A percentile compares a stretch with the other conserved stretches of the same genome.
phyloP scores from a whole-genome alignment of 2,113 vertebrate species.

The Macquaria australasica region DNA sequence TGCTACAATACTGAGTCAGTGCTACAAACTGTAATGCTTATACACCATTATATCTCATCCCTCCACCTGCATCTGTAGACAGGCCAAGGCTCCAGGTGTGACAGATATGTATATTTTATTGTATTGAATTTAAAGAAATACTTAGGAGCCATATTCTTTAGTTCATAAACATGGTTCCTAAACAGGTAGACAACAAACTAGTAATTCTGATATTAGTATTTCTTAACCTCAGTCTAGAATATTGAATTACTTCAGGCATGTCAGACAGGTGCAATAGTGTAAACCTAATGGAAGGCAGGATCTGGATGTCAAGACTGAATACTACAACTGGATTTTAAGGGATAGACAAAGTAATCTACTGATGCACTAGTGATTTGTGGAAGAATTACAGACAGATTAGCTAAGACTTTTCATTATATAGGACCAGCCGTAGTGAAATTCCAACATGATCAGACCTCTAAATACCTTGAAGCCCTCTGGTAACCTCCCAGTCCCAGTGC shows the following conservation, averaged over 20 bases:
- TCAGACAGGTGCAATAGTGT: constrained; percentile 21
- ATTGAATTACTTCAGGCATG: neutral
- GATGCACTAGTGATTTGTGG: constrained; percentile 41
- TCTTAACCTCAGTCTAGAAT: neutral
- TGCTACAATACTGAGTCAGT: neutral
- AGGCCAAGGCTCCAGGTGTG: neutral
- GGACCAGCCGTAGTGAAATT: constrained; percentile 34
- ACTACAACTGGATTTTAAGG: constrained; percentile 33
- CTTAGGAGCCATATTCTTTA: neutral
- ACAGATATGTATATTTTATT: neutral
- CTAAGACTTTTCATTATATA: constrained; percentile 35
- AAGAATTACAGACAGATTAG: constrained; percentile 59
- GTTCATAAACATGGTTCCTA: neutral
- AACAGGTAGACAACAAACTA: neutral
- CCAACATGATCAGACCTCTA: constrained; percentile 41
- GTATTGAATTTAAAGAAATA: neutral
- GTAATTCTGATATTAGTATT: constrained; percentile 3
- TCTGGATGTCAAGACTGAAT: constrained; percentile 25
- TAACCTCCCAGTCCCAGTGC: constrained; percentile 43
- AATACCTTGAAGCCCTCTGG: constrained; percentile 52
- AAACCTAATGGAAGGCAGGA: constrained; percentile 7
- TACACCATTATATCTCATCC: neutral
- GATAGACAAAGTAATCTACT: constrained; percentile 40
- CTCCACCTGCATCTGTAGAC: neutral
- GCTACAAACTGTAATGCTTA: neutral